Evolutionary conservation across 2,797 vertebrate genomes (phyloP), one percentile per base, ranked within the genome.

Genomic region (Rhinoraja longicauda): DNA sequence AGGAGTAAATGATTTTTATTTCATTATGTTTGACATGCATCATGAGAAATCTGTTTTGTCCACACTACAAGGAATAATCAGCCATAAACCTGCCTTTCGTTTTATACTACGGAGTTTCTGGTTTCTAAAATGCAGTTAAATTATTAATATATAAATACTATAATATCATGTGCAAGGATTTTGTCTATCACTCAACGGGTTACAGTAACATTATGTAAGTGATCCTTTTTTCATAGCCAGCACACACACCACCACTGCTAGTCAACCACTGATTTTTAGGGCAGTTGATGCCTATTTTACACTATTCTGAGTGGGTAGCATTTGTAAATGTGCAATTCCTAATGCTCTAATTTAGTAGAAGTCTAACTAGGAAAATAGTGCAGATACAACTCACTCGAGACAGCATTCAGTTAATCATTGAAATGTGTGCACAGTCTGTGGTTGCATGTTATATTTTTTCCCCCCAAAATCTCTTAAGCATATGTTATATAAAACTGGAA

Each of bases 401-500:
- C 57, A 32, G 57, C 29, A 17, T 86, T 86, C 29, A 86, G 17
- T 86, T 62, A 62, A 62, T 62, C 15, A 7, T 86, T 86, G 59
- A 8, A 86, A 62, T 86, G 26, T 29, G 19, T 64, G n/a, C 29
- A 62, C 57, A 62, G 82, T 53, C 19, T 81, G 39, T 81, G 19
- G 8, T 62, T 62, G 57, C 13, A 32, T 86, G 57, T 62, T 86
- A 64, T 19, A 29, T 7, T 7, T 62, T 86, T 86, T 86, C 24
- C 13, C n/a, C n/a, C 4, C 45, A 53, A 53, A 10, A 32, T 86
- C 59, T 64, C n/a, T 86, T 86, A 32, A 62, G 62, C 4, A 26
- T 82, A n/a, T 77, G 62, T 86, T 86, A 32, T 59, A 86, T 86
- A 32, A 86, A 86, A 64, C 15, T 17, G 82, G 29, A 86, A 86